phyloP scores from a whole-genome alignment of 2,113 vertebrate genomes.

The Gnathonemus longibarbis region DNA sequence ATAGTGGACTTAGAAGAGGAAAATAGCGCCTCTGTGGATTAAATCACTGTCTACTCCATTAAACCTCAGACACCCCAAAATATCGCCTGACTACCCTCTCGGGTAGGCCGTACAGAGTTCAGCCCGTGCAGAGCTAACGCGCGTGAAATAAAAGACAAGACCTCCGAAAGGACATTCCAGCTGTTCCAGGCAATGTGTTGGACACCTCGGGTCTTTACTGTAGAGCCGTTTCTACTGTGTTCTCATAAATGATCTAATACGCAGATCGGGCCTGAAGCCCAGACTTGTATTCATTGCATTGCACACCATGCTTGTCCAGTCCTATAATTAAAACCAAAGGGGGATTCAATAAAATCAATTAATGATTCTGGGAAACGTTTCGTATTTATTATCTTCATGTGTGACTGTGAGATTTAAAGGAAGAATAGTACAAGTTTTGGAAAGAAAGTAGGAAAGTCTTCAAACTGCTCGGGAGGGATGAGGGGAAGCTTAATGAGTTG shows the following conservation, averaged over 20 bases:
- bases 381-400: background rate
- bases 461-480: background rate
- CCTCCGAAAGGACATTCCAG: background rate
- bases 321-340: background rate
- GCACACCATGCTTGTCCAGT: background rate
- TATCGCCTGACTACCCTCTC: background rate
- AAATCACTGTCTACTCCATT: conserved; percentile 1
- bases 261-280: background rate
- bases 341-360: background rate
- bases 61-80: background rate
- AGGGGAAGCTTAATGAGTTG: background rate
- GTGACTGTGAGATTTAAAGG: conserved; percentile 3
- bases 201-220: background rate
- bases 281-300: background rate
- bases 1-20: background rate
- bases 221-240: background rate
- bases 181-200: background rate
- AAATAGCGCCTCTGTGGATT: background rate
- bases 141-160: background rate
- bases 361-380: background rate
- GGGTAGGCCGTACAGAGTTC: background rate
- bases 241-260: background rate
- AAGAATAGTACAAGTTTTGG: background rate
- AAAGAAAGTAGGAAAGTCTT: conserved; percentile 1
- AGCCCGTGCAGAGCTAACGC: background rate